Percentiles rank a stretch among this genome's conserved stretches.
Conservation (phyloP, 2,888 invertebrate genomes). For the Argyra leucocephala region DNA sequence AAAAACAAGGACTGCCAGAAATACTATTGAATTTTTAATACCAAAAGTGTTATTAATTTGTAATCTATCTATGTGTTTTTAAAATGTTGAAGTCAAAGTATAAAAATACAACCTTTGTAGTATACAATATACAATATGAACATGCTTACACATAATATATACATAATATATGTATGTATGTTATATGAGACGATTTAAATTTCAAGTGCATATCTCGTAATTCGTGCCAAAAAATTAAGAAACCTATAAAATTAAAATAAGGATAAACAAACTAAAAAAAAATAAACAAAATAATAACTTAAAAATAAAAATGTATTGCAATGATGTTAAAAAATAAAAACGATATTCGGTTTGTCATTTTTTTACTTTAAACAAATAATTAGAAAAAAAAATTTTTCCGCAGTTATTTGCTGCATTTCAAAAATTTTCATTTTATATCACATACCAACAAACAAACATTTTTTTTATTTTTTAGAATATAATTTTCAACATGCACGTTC, state of each 20-base stretch:
- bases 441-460: no score
- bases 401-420: slow-evolving; percentile 1
- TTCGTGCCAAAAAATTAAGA: not conserved
- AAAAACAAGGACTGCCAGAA: no score
- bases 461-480: no score
- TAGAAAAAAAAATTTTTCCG: not conserved
- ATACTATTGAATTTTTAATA: no score
- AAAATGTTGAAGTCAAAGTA: no score
- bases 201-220: not conserved
- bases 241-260: not conserved
- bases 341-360: not conserved
- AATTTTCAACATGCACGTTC: not conserved
- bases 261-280: not conserved
- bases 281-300: no score
- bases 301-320: not conserved
- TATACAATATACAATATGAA: no score
- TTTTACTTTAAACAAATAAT: slow-evolving; percentile 3
- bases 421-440: not conserved
- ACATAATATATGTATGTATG: no score
- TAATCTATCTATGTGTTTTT: no score
- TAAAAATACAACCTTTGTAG: no score
- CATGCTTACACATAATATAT: no score
- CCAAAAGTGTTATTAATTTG: no score
- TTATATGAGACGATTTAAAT: not conserved
- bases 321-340: not conserved